Conservation (phyloP, 2,888 invertebrate species). For the Hetaerina titia region DNA sequence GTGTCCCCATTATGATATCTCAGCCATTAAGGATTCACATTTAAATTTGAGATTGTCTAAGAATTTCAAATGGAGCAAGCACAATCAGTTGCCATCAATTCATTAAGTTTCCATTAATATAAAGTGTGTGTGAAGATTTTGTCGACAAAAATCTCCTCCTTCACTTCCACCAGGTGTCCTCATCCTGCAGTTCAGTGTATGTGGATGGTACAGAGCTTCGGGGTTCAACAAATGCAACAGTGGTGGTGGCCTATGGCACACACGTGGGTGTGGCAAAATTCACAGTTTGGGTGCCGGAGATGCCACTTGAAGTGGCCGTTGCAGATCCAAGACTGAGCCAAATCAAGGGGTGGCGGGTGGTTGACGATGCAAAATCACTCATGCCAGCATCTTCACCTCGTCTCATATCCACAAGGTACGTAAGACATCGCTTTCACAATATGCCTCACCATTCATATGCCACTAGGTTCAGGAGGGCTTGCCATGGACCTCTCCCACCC, state of each 20-base stretch:
- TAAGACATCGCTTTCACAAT: too few species aligned
- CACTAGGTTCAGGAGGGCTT: too few species aligned
- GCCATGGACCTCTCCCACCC: too few species aligned
- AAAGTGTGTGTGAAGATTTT: neutral
- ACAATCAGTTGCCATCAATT: too few species aligned
- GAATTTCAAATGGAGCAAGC: too few species aligned
- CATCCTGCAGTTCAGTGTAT: constrained; percentile 97
- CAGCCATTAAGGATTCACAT: too few species aligned
- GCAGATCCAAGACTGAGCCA: constrained; percentile 94
- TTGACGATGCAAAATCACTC: constrained; percentile 80
- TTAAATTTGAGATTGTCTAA: too few species aligned
- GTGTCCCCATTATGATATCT: too few species aligned
- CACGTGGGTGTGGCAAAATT: constrained; percentile 93
- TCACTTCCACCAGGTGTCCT: constrained; percentile 86
- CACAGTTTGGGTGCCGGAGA: constrained; percentile 98
- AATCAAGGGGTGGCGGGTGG: constrained; percentile 96
- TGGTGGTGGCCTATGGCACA: constrained; percentile 94
- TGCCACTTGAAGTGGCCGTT: constrained; percentile 93
- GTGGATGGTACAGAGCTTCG: constrained; percentile 97
- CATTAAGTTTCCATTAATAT: too few species aligned
- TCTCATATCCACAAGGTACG: constrained; percentile 52
- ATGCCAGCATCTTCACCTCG: constrained; percentile 33
- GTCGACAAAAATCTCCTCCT: neutral
- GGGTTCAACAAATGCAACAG: constrained; percentile 96
- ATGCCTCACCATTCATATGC: too few species aligned